Evolutionary conservation across 2,797 vertebrate species (phyloP).

Genomic region (Melanitta fusca): DNA sequence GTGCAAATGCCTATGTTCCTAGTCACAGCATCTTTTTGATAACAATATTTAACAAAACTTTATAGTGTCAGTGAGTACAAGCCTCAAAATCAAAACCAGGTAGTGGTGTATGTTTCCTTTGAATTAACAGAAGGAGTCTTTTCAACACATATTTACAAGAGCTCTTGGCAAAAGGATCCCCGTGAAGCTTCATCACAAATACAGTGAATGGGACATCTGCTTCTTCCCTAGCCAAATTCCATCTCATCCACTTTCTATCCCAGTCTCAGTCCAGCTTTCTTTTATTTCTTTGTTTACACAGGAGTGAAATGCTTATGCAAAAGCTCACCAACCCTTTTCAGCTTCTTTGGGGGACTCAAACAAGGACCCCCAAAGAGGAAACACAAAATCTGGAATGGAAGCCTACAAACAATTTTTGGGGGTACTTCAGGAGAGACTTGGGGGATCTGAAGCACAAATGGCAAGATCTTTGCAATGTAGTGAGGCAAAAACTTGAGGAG

Average conservation of each 20-base stretch:
- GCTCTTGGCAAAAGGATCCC: not conserved
- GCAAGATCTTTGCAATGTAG: not conserved
- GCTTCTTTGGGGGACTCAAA: not conserved
- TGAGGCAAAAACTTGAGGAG: not conserved
- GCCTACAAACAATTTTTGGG: not conserved
- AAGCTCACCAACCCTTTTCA: not conserved
- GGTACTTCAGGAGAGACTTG: not conserved
- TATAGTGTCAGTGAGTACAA: not conserved
- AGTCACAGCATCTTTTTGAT: not conserved
- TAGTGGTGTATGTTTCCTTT: not conserved
- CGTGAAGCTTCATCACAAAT: not conserved
- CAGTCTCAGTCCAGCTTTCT: not conserved
- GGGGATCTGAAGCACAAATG: not conserved
- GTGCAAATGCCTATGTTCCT: not conserved
- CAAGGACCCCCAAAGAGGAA: not conserved
- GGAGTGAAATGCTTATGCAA: not conserved
- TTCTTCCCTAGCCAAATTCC: not conserved
- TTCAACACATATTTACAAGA: not conserved
- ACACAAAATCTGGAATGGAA: not conserved
- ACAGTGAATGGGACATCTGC: no score
- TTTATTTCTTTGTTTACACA: not conserved
- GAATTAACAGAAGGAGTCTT: not conserved
- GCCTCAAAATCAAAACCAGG: not conserved
- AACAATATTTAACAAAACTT: not conserved
- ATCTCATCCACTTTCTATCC: not conserved